Evolutionary conservation across 2,888 invertebrate genomes (phyloP).

Genomic region (Pammene fasciana): DNA sequence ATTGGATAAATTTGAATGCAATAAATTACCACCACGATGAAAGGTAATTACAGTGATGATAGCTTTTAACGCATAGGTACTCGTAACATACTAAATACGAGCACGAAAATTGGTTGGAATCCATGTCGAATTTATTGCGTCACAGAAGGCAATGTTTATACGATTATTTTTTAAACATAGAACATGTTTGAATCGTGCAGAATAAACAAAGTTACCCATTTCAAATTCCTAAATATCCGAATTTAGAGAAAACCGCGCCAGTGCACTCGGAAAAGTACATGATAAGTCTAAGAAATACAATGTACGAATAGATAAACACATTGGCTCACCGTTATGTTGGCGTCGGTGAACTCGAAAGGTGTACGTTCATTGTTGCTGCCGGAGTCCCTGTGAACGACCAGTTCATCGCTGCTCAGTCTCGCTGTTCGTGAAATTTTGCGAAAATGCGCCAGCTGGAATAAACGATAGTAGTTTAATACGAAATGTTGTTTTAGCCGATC

Average conservation of each 20-base stretch:
- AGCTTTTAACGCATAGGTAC: constrained; percentile 17
- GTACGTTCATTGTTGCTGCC: constrained; percentile 60
- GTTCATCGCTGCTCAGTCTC: constrained; percentile 57
- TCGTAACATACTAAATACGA: background rate
- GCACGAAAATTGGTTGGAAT: background rate
- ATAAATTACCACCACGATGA: constrained; percentile 39
- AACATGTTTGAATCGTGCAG: too few relatives aligned
- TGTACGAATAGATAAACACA: constrained; percentile 33
- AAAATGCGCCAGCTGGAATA: constrained; percentile 37
- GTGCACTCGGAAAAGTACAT: background rate
- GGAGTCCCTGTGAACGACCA: constrained; percentile 66
- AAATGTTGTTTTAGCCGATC: too few relatives aligned
- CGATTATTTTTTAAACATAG: too few relatives aligned
- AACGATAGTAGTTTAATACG: background rate
- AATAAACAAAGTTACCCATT: background rate
- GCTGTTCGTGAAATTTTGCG: constrained; percentile 57
- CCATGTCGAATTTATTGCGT: background rate
- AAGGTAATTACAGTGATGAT: constrained; percentile 11
- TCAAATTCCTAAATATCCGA: background rate
- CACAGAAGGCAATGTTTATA: too few relatives aligned
- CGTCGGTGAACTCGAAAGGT: constrained; percentile 72
- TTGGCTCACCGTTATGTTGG: constrained; percentile 63
- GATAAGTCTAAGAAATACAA: constrained; percentile 23
- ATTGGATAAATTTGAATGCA: constrained; percentile 25
- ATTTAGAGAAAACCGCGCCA: background rate